phyloP scores from a whole-genome alignment of 1,140 invertebrate species.

The Heliconius congener region DNA sequence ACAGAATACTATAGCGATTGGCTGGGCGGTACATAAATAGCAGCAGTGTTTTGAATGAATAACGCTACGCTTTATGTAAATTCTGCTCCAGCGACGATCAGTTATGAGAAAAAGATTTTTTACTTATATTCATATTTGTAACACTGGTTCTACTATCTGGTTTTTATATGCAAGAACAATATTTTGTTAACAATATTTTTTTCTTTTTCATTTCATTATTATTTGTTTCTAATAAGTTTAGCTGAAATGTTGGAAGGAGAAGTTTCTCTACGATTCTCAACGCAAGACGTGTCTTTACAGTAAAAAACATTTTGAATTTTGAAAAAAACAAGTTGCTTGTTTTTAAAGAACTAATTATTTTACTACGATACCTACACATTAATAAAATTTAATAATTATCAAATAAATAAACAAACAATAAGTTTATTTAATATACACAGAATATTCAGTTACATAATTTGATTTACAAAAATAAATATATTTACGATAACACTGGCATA shows the following conservation, averaged over 20 bases:
- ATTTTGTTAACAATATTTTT: too few relatives aligned
- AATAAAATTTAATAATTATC: not conserved
- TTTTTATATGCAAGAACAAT: not conserved
- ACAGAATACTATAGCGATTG: slow-evolving; percentile 63
- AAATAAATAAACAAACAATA: too few relatives aligned
- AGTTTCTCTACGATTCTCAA: too few relatives aligned
- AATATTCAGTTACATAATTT: not conserved
- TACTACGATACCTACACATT: too few relatives aligned
- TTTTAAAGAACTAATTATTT: too few relatives aligned
- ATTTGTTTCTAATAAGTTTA: too few relatives aligned
- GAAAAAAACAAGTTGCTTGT: too few relatives aligned
- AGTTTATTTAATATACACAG: not conserved
- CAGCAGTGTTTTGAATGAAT: slow-evolving; percentile 56
- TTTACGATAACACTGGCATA: not conserved
- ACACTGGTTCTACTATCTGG: too few relatives aligned
- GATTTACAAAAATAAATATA: not conserved
- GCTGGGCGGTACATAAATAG: slow-evolving; percentile 67
- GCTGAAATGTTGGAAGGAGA: too few relatives aligned
- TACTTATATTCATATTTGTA: not conserved
- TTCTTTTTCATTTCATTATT: too few relatives aligned
- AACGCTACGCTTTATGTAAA: slow-evolving; percentile 44
- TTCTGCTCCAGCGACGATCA: slow-evolving; percentile 17
- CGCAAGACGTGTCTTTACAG: too few relatives aligned
- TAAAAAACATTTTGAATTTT: too few relatives aligned
- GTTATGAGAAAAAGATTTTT: not conserved